phyloP scores from a whole-genome alignment of 1,140 invertebrate genomes.

The Oncopeltus fasciatus region DNA sequence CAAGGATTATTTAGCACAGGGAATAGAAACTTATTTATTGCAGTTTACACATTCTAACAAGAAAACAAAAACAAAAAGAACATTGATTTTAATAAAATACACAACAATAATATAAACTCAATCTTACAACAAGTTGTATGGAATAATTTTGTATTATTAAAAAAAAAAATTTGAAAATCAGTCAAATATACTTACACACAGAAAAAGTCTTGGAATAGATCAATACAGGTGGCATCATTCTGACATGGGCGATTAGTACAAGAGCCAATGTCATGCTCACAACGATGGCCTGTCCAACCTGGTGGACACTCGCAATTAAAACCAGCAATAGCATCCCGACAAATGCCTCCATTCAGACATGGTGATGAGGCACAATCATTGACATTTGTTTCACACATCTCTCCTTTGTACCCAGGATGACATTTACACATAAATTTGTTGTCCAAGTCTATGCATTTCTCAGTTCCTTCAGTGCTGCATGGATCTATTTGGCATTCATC shows the following conservation, averaged over 20 bases:
- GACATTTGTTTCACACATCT: constrained; percentile 68
- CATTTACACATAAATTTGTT: constrained; percentile 84
- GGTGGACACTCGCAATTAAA: constrained; percentile 71
- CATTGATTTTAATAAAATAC: too few species aligned
- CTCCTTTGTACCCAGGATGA: constrained; percentile 74
- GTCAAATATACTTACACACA: constrained; percentile 62
- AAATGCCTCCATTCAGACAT: constrained; percentile 78
- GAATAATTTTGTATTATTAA: too few species aligned
- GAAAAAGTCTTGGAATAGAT: constrained; percentile 90
- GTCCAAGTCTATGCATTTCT: constrained; percentile 73
- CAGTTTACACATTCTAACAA: too few species aligned
- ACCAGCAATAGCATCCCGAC: constrained; percentile 68
- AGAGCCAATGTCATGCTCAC: constrained; percentile 74
- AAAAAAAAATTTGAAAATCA: too few species aligned
- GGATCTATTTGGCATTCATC: constrained; percentile 84
- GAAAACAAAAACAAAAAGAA: too few species aligned
- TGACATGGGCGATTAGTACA: constrained; percentile 76
- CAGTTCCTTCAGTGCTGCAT: constrained; percentile 75
- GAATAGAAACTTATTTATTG: too few species aligned
- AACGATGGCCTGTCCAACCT: constrained; percentile 78
- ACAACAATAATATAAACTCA: too few species aligned
- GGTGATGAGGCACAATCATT: constrained; percentile 80
- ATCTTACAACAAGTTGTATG: too few species aligned
- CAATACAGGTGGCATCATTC: constrained; percentile 83
- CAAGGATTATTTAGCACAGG: too few species aligned